Conservation (phyloP, 1,140 invertebrate species). For the Parapsyche elsis region DNA sequence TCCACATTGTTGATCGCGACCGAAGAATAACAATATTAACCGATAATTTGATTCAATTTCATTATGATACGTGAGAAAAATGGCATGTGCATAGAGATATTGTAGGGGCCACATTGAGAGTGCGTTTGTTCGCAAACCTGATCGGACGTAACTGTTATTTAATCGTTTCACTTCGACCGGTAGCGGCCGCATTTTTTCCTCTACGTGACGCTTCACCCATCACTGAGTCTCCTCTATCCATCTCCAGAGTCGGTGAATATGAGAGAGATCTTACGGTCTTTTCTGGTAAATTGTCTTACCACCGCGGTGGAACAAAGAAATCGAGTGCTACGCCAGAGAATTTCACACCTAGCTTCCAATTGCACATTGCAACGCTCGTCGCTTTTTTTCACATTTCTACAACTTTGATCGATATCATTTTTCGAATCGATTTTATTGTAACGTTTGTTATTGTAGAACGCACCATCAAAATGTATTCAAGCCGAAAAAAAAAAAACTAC, state of each 20-base stretch:
- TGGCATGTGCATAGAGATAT: neutral
- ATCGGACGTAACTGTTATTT: constrained; percentile 33
- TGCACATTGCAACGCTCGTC: neutral
- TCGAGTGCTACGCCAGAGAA: neutral
- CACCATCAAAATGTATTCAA: too few relatives aligned
- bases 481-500: too few relatives aligned
- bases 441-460: too few relatives aligned
- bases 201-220: constrained; percentile 40
- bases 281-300: neutral
- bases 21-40: too few relatives aligned
- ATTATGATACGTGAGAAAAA: neutral
- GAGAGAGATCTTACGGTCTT: neutral
- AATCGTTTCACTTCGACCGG: constrained; percentile 35
- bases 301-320: constrained; percentile 8
- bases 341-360: constrained; percentile 5
- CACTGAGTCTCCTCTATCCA: neutral
- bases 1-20: too few relatives aligned
- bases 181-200: constrained; percentile 29
- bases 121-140: constrained; percentile 16
- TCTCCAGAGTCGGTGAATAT: constrained; percentile 1
- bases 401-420: neutral
- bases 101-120: neutral
- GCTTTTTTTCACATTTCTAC: neutral
- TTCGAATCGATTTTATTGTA: too few relatives aligned
- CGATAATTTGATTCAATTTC: constrained; percentile 19